Conservation (phyloP, 2,113 vertebrate species). For the Tiliqua scincoides region DNA sequence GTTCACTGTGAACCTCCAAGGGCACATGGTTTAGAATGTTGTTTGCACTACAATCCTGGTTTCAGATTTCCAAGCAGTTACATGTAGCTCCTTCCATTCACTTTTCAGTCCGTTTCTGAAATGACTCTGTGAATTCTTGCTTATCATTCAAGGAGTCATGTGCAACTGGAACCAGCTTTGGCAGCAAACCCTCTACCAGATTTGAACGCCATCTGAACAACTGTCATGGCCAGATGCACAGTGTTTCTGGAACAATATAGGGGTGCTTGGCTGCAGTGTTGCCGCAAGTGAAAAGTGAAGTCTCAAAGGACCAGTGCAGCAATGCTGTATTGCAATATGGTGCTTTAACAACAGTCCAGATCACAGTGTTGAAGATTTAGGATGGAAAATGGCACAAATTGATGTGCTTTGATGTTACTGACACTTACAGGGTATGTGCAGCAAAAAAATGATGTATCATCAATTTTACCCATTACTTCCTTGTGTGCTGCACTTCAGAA, state of each 20-base stretch:
- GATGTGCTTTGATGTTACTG: not conserved
- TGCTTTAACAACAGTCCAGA: not conserved
- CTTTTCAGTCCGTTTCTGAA: not conserved
- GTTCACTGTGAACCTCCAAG: too few species aligned
- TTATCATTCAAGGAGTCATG: not conserved
- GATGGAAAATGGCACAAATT: conserved; percentile 3
- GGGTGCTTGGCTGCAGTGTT: not conserved
- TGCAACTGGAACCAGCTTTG: not conserved
- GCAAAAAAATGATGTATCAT: too few species aligned
- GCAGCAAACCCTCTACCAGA: not conserved
- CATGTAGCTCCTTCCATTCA: not conserved
- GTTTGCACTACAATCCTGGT: too few species aligned
- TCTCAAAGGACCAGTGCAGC: not conserved
- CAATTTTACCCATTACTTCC: not conserved
- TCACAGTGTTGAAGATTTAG: not conserved
- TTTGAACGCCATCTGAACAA: not conserved
- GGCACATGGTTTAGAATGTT: too few species aligned
- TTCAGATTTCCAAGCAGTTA: too few species aligned
- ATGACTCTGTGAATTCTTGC: not conserved
- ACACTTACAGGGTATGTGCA: not conserved
- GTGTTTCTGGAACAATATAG: not conserved
- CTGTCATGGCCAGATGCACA: not conserved
- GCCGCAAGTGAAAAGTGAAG: not conserved
- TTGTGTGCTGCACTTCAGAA: not conserved
- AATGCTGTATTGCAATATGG: not conserved